phyloP scores from a whole-genome alignment of 1,140 invertebrate genomes.

The Zaprionus kolodkinae region DNA sequence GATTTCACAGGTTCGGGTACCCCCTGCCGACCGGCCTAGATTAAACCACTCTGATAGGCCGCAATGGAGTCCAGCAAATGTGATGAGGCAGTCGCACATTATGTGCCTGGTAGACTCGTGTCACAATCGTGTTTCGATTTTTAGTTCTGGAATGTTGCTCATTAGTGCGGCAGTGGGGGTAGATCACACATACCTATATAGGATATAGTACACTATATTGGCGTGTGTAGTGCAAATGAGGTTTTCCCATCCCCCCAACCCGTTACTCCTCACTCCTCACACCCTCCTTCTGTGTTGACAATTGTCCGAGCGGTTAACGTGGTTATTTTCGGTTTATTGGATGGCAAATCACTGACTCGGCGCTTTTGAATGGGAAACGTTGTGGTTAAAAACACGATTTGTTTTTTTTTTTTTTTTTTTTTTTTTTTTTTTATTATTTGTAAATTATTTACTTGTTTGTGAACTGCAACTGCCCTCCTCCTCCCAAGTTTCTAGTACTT shows the following conservation, averaged over 20 bases:
- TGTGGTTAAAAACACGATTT: slow-evolving; percentile 11
- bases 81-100: slow-evolving; percentile 14
- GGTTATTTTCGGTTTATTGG: slow-evolving; percentile 17
- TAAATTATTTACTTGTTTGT: slow-evolving; percentile 6
- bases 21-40: slow-evolving; percentile 27
- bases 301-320: slow-evolving; percentile 28
- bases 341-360: slow-evolving; percentile 28
- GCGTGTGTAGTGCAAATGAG: slow-evolving; percentile 13
- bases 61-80: background rate
- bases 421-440: background rate
- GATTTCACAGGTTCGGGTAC: slow-evolving; percentile 6
- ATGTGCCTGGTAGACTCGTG: slow-evolving; percentile 5
- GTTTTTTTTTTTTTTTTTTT: background rate
- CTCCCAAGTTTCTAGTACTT: background rate
- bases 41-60: slow-evolving; percentile 30
- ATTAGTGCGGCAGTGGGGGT: slow-evolving; percentile 50
- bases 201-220: background rate
- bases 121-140: slow-evolving; percentile 14
- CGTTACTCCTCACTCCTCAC: too few species aligned
- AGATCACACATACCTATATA: background rate
- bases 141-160: slow-evolving; percentile 36
- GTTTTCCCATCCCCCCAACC: background rate
- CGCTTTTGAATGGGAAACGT: slow-evolving; percentile 8
- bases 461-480: background rate
- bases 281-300: slow-evolving; percentile 31